Base-by-base conservation (phyloP, 1,140 invertebrate species). In the Meloidogyne chitwoodi region DNA sequence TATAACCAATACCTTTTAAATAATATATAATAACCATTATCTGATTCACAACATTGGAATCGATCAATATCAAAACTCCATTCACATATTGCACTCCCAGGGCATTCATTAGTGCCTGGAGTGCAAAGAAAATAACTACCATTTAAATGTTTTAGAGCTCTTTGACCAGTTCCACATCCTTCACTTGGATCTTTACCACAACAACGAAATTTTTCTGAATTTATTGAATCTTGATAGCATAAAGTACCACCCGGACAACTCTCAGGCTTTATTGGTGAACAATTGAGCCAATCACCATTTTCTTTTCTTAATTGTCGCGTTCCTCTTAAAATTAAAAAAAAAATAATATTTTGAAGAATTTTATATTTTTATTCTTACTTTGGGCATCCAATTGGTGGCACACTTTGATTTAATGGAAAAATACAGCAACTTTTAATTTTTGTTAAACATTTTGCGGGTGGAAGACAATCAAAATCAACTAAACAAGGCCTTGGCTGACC, bases 21-120 rank as follows among this genome's bases (percentile, higher is more conserved):
- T 12, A 11, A 27, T 12, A 22, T 19, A 62, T 24, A 19, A 14
- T 19, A 67, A 83, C 81, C 82, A 64, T 83, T 84, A 68, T 83
- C 82, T 16, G 82, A 69, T 63, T 84, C 83, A 72, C 82, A 83
- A 56, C 82, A 83, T 66, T 84, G 83, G 63, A 83, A 83, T 4
- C 80, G 80, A 75, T 83, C 82, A 70, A 84, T 83, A 16, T 64
- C 26, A 27, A 74, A 83, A 41, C 71, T 79, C 82, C 82, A 83
- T 71, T 83, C 81, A 34, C 82, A 83, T 24, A 84, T 74, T 11
- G 80, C 69, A 27, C 56, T 76, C 26, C 77, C 76, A 14, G 82
- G 80, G 68, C 81, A 82, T 56, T 74, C 68, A 14, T n/a, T 16
- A 16, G 67, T 66, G 19, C 79, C 82, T 0, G 82, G 82, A n/a